Base-by-base conservation (phyloP, 2,888 invertebrate species). In the Zeuzera pyrina region DNA sequence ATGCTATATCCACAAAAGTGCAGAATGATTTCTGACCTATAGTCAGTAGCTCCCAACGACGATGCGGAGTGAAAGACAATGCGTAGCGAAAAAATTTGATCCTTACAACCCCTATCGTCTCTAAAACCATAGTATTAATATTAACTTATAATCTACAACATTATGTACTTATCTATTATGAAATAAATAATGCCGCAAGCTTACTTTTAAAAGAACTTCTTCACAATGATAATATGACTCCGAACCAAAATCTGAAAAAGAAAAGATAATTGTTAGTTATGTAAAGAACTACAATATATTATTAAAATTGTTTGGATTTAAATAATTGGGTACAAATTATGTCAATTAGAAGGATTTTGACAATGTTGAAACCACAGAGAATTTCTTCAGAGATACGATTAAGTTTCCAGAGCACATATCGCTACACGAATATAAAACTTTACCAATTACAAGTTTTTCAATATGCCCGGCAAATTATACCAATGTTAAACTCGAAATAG, bases 401-500 rank as follows among this genome's bases (percentile, higher is more conserved):
- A 66, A 71, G 69, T 68, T 69, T 52, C 42, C 42, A 47, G 45
- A 45, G 52, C 62, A 64, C 64, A 69, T 60, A 70, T 62, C 55
- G 53, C 52, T 44, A 49, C 52, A 52, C 62, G 62, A 70, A 73
- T 68, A 76, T 71, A 76, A 77, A 74, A 78, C 69, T 73, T 72
- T 78, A 73, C 63, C 73, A 77, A 77, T 78, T 76, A 76, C 69
- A 78, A 77, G 74, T 78, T 76, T 77, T 71, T 73, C 72, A 74
- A 76, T 76, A 74, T 69, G 69, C 63, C 63, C 55, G 57, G 70
- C 59, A 68, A 71, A 74, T 77, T 72, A 76, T 74, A 71, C 62
- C 66, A 69, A 66, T 72, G 69, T 67, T 65, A 58, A 68, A 67
- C 59, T 69, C 57, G 61, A 61, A 61, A 65, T 63, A 60, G 63